A percentile compares a stretch with the other conserved stretches of the same genome.
Evolutionary conservation across 2,888 invertebrate genomes (phyloP).

Genomic region (Dioctria linearis): DNA sequence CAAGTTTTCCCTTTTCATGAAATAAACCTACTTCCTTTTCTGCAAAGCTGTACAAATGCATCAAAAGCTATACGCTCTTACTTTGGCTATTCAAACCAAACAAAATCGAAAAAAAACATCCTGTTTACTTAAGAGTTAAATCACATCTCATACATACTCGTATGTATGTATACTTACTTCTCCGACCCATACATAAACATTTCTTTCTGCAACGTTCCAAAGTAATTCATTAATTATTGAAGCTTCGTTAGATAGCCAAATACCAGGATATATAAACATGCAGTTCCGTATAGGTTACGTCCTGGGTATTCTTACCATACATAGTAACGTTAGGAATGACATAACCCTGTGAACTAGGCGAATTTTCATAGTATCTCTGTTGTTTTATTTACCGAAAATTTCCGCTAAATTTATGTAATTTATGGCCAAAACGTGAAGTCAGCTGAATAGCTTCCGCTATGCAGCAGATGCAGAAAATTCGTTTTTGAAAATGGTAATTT

Average conservation of each 20-base stretch:
- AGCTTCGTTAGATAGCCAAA: constrained; percentile 32
- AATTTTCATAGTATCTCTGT: constrained; percentile 17
- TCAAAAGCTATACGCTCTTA: too few relatives aligned
- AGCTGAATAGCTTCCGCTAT: constrained; percentile 18
- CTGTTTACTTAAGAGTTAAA: too few relatives aligned
- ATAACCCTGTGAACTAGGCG: constrained; percentile 29
- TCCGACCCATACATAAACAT: too few relatives aligned
- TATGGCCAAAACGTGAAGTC: constrained; percentile 32
- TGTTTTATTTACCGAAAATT: constrained; percentile 49
- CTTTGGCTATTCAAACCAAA: too few relatives aligned
- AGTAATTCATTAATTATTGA: constrained; percentile 47
- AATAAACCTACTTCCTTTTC: too few relatives aligned
- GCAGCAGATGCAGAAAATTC: constrained; percentile 48
- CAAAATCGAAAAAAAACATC: too few relatives aligned
- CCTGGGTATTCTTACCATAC: constrained; percentile 24
- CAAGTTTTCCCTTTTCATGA: too few relatives aligned
- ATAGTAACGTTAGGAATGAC: constrained; percentile 29
- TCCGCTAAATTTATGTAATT: constrained; percentile 48
- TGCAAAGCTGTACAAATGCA: too few relatives aligned
- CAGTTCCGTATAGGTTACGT: neutral
- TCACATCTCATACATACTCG: too few relatives aligned
- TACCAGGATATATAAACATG: constrained; percentile 3
- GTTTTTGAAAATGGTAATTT: constrained; percentile 34
- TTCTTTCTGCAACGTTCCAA: neutral
- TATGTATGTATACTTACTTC: too few relatives aligned